phyloP scores from a whole-genome alignment of 92 coral and sea anemone species.

The Epizoanthus ramosus region DNA sequence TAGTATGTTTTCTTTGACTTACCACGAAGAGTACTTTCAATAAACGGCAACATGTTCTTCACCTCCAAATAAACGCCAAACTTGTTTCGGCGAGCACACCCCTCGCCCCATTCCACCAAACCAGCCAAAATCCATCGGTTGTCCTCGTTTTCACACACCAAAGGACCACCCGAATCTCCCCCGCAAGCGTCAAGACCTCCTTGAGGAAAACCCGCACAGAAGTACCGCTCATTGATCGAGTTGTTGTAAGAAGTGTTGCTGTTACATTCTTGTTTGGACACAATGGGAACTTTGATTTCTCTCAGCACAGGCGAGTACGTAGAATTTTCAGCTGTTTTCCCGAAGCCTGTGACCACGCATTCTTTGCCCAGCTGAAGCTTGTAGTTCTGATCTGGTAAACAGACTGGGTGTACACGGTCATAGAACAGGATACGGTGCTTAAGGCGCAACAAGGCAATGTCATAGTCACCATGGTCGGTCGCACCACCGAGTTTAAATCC shows the following conservation, averaged over 20 bases:
- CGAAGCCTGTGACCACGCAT: conserved; percentile 88
- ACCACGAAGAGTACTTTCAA: conserved; percentile 88
- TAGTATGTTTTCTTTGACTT: conserved; percentile 19
- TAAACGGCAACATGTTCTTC: conserved; percentile 76
- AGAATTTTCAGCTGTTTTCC: conserved; percentile 59
- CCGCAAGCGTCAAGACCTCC: conserved; percentile 91
- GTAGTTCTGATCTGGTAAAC: conserved; percentile 77
- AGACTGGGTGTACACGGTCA: conserved; percentile 83
- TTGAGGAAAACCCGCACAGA: conserved; percentile 88
- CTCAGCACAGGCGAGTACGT: conserved; percentile 64
- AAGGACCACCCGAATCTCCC: conserved; percentile 98
- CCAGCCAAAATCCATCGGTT: conserved; percentile 91
- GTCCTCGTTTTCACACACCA: conserved; percentile 80
- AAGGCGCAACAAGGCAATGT: conserved; percentile 80
- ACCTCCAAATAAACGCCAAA: conserved; percentile 93
- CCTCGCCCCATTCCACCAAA: conserved; percentile 88
- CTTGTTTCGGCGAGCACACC: conserved; percentile 85
- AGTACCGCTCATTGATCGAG: conserved; percentile 63
- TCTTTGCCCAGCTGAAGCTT: conserved; percentile 55
- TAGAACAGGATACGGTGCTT: conserved; percentile 70
- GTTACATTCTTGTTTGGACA: conserved; percentile 78
- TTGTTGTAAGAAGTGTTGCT: conserved; percentile 79
- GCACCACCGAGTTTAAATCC: conserved; percentile 51
- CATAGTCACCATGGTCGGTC: conserved; percentile 81
- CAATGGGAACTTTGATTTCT: conserved; percentile 75